Percentiles rank a stretch among this genome's conserved stretches.
phyloP scores from a whole-genome alignment of 2,113 vertebrate species.

The Gasterosteus nipponicus region DNA sequence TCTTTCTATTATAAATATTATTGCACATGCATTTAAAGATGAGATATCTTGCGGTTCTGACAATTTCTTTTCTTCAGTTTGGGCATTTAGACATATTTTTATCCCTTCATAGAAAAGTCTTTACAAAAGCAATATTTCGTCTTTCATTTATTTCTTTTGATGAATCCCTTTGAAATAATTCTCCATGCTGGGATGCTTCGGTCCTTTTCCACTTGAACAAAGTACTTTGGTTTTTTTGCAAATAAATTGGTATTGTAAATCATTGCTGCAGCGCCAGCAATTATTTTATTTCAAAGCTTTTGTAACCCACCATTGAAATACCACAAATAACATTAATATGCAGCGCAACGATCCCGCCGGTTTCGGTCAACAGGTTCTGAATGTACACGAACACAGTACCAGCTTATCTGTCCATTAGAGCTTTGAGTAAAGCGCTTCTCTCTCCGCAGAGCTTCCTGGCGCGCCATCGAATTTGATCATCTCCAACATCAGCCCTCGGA shows the following conservation, averaged over 20 bases:
- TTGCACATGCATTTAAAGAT: background rate
- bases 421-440: conserved; percentile 16
- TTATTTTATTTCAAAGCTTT: conserved; percentile 15
- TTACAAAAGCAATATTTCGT: conserved; percentile 9
- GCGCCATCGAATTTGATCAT: conserved; percentile 91
- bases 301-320: background rate
- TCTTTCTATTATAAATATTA: background rate
- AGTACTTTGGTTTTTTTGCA: background rate
- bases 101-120: conserved; percentile 12
- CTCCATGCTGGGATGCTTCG: conserved; percentile 9
- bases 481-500: conserved; percentile 93
- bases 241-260: conserved; percentile 26
- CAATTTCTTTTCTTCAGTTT: conserved; percentile 5
- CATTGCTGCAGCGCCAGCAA: background rate
- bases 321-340: conserved; percentile 12
- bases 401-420: background rate
- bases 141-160: conserved; percentile 31
- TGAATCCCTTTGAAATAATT: conserved; percentile 10
- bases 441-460: conserved; percentile 87
- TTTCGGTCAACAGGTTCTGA: conserved; percentile 24
- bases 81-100: conserved; percentile 18
- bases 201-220: conserved; percentile 20
- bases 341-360: background rate
- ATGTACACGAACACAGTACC: background rate
- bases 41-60: background rate